These are phyloP conservation scores for Tenthredo distinguenda DNA, from an alignment of 2,888 invertebrate species.

Conservation along the genomic window DNA sequence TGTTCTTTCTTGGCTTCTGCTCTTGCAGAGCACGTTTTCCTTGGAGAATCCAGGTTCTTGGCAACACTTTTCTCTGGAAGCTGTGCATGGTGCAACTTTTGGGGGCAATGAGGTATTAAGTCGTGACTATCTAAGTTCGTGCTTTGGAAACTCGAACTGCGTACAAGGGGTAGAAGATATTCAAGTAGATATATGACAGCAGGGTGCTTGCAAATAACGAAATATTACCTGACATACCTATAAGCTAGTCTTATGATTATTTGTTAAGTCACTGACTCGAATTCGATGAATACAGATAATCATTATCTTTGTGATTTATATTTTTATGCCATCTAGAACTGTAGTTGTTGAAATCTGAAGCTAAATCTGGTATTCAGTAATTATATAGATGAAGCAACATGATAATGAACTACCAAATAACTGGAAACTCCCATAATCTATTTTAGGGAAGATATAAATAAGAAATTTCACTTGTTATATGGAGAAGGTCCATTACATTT, in stretches of 20 bases:
- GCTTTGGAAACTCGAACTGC: background rate
- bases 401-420: background rate
- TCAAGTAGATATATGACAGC: background rate
- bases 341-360: background rate
- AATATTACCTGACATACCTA: too few relatives aligned
- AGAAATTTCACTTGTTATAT: conserved; percentile 20
- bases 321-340: background rate
- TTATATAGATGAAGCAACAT: background rate
- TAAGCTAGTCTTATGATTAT: too few relatives aligned
- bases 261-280: background rate
- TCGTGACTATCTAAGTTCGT: background rate
- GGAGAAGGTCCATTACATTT: background rate
- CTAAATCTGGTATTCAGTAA: background rate
- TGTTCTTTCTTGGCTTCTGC: background rate
- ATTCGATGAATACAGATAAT: background rate
- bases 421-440: background rate
- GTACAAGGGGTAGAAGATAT: background rate
- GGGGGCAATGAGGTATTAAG: background rate
- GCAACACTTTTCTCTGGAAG: background rate
- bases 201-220: background rate
- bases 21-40: background rate
- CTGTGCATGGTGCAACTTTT: background rate
- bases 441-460: background rate
- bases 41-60: background rate
- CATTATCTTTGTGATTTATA: background rate